These are phyloP conservation scores for Hyperoplus immaculatus DNA, from an alignment of 2,797 vertebrate genomes.

Conservation along the genomic window DNA sequence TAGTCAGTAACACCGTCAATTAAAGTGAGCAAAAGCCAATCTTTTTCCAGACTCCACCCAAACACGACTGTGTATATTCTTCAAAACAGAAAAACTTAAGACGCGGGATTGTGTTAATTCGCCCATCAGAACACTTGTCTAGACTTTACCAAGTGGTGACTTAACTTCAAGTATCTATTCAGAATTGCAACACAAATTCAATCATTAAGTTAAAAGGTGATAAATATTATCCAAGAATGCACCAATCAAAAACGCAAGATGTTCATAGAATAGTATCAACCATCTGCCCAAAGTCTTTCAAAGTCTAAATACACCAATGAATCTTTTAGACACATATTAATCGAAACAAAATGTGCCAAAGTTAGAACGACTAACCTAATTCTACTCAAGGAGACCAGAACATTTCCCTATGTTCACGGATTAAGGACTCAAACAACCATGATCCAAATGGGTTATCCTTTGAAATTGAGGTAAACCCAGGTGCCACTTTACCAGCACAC, in stretches of 20 bases:
- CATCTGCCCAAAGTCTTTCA: slow-evolving; percentile 40
- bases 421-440: slow-evolving; percentile 49
- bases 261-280: slow-evolving; percentile 33
- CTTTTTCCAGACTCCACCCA: slow-evolving; percentile 55
- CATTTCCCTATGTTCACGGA: slow-evolving; percentile 31
- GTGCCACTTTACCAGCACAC: slow-evolving; percentile 57
- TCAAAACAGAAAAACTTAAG: slow-evolving; percentile 48
- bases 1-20: slow-evolving; percentile 54
- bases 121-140: slow-evolving; percentile 32
- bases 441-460: slow-evolving; percentile 44
- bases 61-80: slow-evolving; percentile 40
- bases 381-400: slow-evolving; percentile 50
- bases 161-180: slow-evolving; percentile 45
- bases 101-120: slow-evolving; percentile 30
- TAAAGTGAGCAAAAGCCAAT: slow-evolving; percentile 51
- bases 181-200: slow-evolving; percentile 44
- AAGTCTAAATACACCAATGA: slow-evolving; percentile 44
- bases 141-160: slow-evolving; percentile 33
- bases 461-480: slow-evolving; percentile 66
- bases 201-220: slow-evolving; percentile 43
- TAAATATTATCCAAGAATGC: slow-evolving; percentile 44
- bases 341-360: slow-evolving; percentile 54
- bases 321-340: slow-evolving; percentile 43
- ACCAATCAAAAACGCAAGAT: slow-evolving; percentile 41
- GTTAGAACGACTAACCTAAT: slow-evolving; percentile 43